Evolutionary conservation across 2,888 invertebrate genomes (phyloP), one percentile per base, ranked within the genome.

Genomic region (Cistogaster globosa): DNA sequence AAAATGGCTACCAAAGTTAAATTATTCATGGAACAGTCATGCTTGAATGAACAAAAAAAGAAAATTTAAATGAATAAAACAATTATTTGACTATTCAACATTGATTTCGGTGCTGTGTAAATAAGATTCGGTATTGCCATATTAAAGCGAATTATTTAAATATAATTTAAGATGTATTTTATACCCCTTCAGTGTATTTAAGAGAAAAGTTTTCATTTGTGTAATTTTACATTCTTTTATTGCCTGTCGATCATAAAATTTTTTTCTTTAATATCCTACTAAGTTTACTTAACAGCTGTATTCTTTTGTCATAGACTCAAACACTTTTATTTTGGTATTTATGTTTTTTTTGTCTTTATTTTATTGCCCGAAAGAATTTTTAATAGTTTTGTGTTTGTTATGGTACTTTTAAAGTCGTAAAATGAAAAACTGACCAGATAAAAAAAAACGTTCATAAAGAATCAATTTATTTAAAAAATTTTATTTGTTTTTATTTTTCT

Each of bases 351-450:
- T 62, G 38, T 20, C 11, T 12, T 38, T 38, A 12, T n/a, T 20
- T 63, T 63, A 7, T 36, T 58, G 1, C 42, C 16, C 36, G 20
- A 42, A 42, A 22, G 6, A 32, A 45, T 26, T 32, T 65, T 48
- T 48, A 26, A n/a, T 26, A 14, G 7, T 1, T 6, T 36, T 32
- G 11, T 18, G 3, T 36, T 67, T 67, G 12, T 32, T 51, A 26
- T 36, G 51, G 12, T 51, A 48, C 51, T 12, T 51, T 51, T 18
- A 18, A 67, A 18, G 51, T 36, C 18, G 36, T 67, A 67, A 67
- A 67, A 51, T 3, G 14, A 36, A 51, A 51, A 18, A 18, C 5
- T 67, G 12, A 36, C 7, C 16, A 36, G 32, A 51, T 48, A 48
- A 36, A n/a, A 67, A 67, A 26, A 26, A 26, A 51, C 4, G 36